Percentiles rank a stretch among this genome's conserved stretches.
phyloP scores from a whole-genome alignment of 1,140 invertebrate genomes.

The Octopus sinensis region DNA sequence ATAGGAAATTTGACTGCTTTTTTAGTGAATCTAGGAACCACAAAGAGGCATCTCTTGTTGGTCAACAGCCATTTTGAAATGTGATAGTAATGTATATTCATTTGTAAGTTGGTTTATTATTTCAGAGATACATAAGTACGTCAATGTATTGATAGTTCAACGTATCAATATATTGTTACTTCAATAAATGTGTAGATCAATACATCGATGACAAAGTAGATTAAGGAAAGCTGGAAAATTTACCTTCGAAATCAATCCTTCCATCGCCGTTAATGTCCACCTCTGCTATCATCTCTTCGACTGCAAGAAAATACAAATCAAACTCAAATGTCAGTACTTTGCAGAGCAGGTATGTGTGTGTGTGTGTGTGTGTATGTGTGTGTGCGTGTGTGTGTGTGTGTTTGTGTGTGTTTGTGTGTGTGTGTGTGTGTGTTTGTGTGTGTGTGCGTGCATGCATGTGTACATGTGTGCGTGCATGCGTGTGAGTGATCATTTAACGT shows the following conservation, averaged over 20 bases:
- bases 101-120: no score
- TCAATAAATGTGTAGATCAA: no score
- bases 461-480: not conserved
- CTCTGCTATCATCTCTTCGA: conserved; percentile 10
- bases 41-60: no score
- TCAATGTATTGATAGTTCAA: no score
- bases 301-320: not conserved
- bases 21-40: no score
- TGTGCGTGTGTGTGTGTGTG: not conserved
- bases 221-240: no score
- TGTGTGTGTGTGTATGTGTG: not conserved
- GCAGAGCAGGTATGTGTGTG: not conserved
- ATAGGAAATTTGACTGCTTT: no score
- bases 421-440: not conserved
- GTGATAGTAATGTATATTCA: no score
- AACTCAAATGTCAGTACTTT: not conserved
- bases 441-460: not conserved
- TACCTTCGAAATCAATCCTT: conserved; percentile 14
- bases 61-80: no score
- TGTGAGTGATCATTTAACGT: not conserved
- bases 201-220: no score
- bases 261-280: conserved; percentile 12
- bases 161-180: no score
- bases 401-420: not conserved
- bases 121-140: no score